Evolutionary conservation across 1,140 invertebrate genomes (phyloP).

Genomic region (Coelopa frigida): DNA sequence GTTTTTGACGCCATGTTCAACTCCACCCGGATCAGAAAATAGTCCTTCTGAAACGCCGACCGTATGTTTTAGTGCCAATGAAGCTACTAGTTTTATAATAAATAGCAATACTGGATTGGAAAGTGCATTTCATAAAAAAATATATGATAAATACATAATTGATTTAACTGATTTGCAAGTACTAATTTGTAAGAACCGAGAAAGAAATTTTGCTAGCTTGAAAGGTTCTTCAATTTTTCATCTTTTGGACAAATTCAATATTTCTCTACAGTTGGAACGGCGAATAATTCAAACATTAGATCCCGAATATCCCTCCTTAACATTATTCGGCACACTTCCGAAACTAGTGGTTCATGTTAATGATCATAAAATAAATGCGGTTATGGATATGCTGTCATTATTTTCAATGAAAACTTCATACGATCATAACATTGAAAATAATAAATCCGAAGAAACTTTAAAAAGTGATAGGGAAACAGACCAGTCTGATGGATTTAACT

Average conservation of each 20-base stretch:
- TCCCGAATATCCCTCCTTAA: slow-evolving; percentile 76
- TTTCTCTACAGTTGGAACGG: slow-evolving; percentile 74
- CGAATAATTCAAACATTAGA: slow-evolving; percentile 74
- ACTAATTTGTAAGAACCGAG: slow-evolving; percentile 75
- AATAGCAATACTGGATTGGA: slow-evolving; percentile 51
- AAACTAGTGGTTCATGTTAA: slow-evolving; percentile 83
- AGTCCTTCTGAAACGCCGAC: slow-evolving; percentile 50
- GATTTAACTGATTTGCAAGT: slow-evolving; percentile 83
- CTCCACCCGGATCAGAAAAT: slow-evolving; percentile 72
- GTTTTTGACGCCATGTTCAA: slow-evolving; percentile 88
- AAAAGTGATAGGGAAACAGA: neutral
- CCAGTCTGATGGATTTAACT: neutral
- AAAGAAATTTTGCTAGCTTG: slow-evolving; percentile 80
- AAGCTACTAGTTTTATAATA: slow-evolving; percentile 18
- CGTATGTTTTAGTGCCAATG: slow-evolving; percentile 15
- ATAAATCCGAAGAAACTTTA: neutral
- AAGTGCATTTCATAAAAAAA: slow-evolving; percentile 58
- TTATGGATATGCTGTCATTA: slow-evolving; percentile 48
- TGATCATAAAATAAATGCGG: slow-evolving; percentile 72
- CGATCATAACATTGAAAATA: neutral
- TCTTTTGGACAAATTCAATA: slow-evolving; percentile 84
- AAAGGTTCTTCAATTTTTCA: slow-evolving; percentile 78
- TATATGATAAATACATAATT: slow-evolving; percentile 78
- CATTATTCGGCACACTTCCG: slow-evolving; percentile 75
- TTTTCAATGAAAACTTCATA: slow-evolving; percentile 44